Evolutionary conservation across 2,113 vertebrate genomes (phyloP).

Genomic region (Ceyx cyanopectus): DNA sequence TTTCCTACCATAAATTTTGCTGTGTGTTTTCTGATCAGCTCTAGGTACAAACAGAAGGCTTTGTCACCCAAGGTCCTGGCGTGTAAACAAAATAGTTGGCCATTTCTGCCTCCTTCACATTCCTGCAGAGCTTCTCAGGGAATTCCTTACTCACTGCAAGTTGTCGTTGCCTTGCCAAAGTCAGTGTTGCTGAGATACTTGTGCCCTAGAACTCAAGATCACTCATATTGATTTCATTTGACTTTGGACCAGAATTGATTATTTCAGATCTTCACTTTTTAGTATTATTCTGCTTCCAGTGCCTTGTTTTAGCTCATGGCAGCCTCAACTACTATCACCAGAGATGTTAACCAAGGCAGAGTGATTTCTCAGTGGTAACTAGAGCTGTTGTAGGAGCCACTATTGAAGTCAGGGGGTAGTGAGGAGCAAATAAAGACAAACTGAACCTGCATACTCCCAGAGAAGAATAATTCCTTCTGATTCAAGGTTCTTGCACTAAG

Average conservation of each 20-base stretch:
- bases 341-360: background rate
- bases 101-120: background rate
- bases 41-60: background rate
- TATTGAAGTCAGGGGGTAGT: background rate
- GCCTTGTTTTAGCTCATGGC: background rate
- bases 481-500: background rate
- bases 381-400: background rate
- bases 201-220: background rate
- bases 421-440: conserved; percentile 19
- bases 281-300: background rate
- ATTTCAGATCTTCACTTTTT: background rate
- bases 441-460: background rate
- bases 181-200: background rate
- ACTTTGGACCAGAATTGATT: background rate
- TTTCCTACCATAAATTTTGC: background rate
- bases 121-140: background rate
- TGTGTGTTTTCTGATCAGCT: background rate
- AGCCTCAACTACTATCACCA: background rate
- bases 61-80: background rate
- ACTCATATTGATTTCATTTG: background rate
- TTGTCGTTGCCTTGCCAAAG: background rate
- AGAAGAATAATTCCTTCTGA: background rate
- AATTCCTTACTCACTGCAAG: background rate
- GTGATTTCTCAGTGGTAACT: background rate
- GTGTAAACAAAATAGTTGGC: background rate